These are phyloP conservation scores for Felis catus DNA, from an alignment of 2,113 vertebrate genomes.

Conservation along the genomic window F.catus_Fca126_mat1.0 CM031412.1:189561001-189561500, in stretches of 20 bases:
- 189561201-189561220: neutral
- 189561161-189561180: neutral
- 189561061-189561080: neutral
- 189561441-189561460: neutral
- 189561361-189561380: neutral
- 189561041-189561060: neutral
- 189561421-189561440: neutral
- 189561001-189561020: slow-evolving; percentile 27
- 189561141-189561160: neutral
- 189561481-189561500: neutral
- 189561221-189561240: neutral
- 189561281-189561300: neutral
- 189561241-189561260: neutral
- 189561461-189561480: neutral
- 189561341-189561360: neutral
- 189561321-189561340: neutral
- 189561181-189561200: neutral
- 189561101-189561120: neutral
- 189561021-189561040: neutral
- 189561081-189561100: neutral
- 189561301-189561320: neutral
- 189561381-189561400: neutral
- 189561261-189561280: neutral
- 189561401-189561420: neutral
- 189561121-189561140: neutral